phyloP scores from a whole-genome alignment of 2,888 invertebrate genomes.

The Drosophila colorata region DNA sequence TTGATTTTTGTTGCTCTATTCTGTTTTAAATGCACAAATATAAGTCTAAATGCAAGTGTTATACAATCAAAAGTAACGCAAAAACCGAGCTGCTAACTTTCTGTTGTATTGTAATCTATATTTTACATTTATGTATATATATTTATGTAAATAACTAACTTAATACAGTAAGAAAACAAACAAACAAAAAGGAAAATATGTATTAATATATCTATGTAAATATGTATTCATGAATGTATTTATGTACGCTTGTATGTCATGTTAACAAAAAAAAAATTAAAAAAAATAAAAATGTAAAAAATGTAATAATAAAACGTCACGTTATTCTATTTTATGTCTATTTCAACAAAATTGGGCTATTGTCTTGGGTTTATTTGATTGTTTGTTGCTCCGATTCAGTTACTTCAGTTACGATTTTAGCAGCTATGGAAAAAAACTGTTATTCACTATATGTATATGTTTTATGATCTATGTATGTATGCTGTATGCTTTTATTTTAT shows the following conservation, averaged over 20 bases:
- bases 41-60: conserved; percentile 67
- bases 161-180: conserved; percentile 38
- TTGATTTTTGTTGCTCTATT: conserved; percentile 44
- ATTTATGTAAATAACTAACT: conserved; percentile 28
- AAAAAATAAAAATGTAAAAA: conserved; percentile 17
- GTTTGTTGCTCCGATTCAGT: conserved; percentile 82
- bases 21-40: conserved; percentile 47
- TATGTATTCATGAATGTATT: conserved; percentile 36
- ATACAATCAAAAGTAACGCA: conserved; percentile 50
- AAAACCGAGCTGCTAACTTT: conserved; percentile 35
- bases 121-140: neutral
- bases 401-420: conserved; percentile 66
- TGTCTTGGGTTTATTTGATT: conserved; percentile 79
- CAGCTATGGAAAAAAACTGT: conserved; percentile 47
- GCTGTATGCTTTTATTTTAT: conserved; percentile 10
- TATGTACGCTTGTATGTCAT: conserved; percentile 33
- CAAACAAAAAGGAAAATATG: conserved; percentile 34
- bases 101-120: conserved; percentile 19
- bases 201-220: conserved; percentile 43
- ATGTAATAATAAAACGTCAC: conserved; percentile 41
- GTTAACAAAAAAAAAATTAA: conserved; percentile 51
- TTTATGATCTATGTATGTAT: conserved; percentile 15
- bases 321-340: conserved; percentile 40
- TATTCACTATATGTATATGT: conserved; percentile 23
- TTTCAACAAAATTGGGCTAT: conserved; percentile 81